Percentiles rank a stretch among this genome's conserved stretches.
Evolutionary conservation across 2,888 invertebrate genomes (phyloP).

Genomic region (Nebria brevicollis): DNA sequence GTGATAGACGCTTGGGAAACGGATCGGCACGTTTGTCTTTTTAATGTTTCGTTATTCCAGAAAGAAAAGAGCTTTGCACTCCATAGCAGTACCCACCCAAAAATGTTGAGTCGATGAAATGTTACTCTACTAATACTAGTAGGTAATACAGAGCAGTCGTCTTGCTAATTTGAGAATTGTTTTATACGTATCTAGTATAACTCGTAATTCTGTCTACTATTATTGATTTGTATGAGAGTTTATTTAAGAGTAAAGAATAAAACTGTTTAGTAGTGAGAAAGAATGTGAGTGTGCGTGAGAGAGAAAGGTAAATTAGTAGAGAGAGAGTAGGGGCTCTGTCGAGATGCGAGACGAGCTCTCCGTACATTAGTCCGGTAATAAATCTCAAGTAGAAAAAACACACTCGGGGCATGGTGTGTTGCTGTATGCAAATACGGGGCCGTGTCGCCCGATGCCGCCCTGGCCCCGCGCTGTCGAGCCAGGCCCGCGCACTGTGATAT

Average conservation of each 20-base stretch:
- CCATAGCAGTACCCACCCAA: not conserved
- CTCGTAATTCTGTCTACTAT: too few species aligned
- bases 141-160: too few species aligned
- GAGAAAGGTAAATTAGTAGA: constrained; percentile 21
- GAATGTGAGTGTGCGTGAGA: constrained; percentile 7
- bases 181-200: too few species aligned
- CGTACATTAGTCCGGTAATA: constrained; percentile 63
- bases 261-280: not conserved
- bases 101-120: not conserved
- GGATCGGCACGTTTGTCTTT: constrained; percentile 31
- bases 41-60: constrained; percentile 28
- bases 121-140: not conserved
- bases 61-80: not conserved
- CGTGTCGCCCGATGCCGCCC: constrained; percentile 53
- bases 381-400: constrained; percentile 59
- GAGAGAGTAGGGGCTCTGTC: not conserved
- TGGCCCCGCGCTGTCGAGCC: constrained; percentile 50
- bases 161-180: too few species aligned
- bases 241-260: too few species aligned
- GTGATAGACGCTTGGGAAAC: constrained; percentile 20
- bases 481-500: constrained; percentile 61
- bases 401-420: constrained; percentile 54
- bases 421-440: constrained; percentile 64
- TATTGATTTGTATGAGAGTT: too few species aligned
- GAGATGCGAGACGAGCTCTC: constrained; percentile 40